Evolutionary conservation across 2,888 invertebrate species (phyloP).

Genomic region (Diplolepis rosae): DNA sequence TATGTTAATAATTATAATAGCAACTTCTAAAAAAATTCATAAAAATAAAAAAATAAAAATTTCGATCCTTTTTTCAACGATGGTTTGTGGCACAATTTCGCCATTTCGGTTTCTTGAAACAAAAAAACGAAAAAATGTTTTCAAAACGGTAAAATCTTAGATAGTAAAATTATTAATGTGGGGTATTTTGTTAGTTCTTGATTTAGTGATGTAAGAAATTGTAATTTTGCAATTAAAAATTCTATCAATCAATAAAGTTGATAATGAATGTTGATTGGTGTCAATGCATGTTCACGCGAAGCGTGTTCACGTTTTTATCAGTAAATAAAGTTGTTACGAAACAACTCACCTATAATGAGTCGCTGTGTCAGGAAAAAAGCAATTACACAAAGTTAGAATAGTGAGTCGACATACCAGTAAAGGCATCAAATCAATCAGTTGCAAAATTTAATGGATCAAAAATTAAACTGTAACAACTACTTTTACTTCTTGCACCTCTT

Average conservation of each 20-base stretch:
- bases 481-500: neutral
- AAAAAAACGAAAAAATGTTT: no score
- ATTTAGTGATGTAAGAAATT: no score
- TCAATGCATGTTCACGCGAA: neutral
- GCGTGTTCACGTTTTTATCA: conserved; percentile 15
- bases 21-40: no score
- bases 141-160: no score
- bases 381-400: neutral
- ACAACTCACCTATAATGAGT: conserved; percentile 19
- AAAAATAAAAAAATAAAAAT: neutral
- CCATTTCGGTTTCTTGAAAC: no score
- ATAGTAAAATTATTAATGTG: no score
- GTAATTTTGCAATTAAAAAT: no score
- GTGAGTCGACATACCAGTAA: neutral
- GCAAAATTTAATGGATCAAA: conserved; percentile 10
- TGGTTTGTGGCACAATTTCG: no score
- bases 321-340: conserved; percentile 19
- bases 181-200: no score
- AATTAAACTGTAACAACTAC: neutral
- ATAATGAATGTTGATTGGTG: neutral
- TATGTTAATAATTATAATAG: no score
- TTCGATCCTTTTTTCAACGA: neutral
- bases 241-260: no score
- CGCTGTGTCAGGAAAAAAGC: neutral
- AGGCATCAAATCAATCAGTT: neutral